Base-by-base conservation (phyloP, 2,888 invertebrate genomes). In the Isotomurus palustris region DNA sequence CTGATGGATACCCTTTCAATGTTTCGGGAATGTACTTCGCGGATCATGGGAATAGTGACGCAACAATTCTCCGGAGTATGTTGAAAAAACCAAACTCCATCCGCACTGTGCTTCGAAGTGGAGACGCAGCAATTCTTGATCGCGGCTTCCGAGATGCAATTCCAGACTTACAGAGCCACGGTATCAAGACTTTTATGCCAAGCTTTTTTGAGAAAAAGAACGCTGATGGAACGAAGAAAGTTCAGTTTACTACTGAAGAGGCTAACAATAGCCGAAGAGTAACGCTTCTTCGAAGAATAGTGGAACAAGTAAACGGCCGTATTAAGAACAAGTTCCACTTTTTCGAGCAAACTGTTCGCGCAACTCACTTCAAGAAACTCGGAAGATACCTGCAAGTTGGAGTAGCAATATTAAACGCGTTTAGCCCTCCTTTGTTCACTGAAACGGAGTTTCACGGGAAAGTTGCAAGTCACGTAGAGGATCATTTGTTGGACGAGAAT, bases 101-200 rank as follows among this genome's bases (percentile, higher is more conserved):
- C 3, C 2, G 22, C 8, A 36, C 32, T 6, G 25, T 53, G 19
- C n/a, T 53, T 17, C 2, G 54, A 27, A 12, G 22, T 44, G 44
- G 41, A 1, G 50, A 54, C 21, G 17, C 14, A 10, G 28, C 50
- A 5, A 35, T 59, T 4, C 3, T 56, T 1, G 55, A 55, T 25
- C 25, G 58, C 2, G 59, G 55, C 17, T 59, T 59, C 29, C 41
- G 59, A 12, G 55, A 59, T 35, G 36, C 38, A 2, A 19, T 41
- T 24, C 14, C 2, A 2, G 10, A 14, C 12, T 14, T 25, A 3
- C 28, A 54, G 21, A 12, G 17, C 5, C 19, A 38, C 3, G 38
- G 44, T 2, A n/a, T 50, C 1, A 12, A 36, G 6, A 14, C 35
- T 14, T 1, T 28, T 6, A 54, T 55, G 55, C 55, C 55, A 2